Conservation (phyloP, 2,888 invertebrate species). For the Hofmannophila pseudospretella region DNA sequence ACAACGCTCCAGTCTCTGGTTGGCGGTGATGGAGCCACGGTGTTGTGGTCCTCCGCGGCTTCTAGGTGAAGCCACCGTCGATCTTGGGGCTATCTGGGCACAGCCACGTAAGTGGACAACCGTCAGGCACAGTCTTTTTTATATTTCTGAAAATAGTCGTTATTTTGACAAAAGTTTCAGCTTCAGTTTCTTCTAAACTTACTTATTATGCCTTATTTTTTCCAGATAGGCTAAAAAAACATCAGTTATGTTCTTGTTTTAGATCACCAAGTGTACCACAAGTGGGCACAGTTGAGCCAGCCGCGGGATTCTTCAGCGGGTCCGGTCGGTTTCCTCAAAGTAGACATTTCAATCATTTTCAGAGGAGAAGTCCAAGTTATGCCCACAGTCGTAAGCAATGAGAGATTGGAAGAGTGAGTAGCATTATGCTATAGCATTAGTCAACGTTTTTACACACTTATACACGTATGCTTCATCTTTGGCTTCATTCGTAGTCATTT, state of each 20-base stretch:
- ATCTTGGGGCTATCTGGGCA: constrained; percentile 84
- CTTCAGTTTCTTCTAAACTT: too few relatives aligned
- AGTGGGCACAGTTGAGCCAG: constrained; percentile 88
- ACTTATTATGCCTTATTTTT: too few relatives aligned
- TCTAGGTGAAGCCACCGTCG: constrained; percentile 80
- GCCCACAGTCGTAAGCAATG: constrained; percentile 42
- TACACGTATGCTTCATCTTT: too few relatives aligned
- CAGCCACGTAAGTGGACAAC: constrained; percentile 82
- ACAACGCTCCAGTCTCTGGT: constrained; percentile 74
- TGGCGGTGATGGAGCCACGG: constrained; percentile 76
- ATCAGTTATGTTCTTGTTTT: too few relatives aligned
- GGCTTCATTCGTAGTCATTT: too few relatives aligned
- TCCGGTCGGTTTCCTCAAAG: constrained; percentile 86
- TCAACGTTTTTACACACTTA: too few relatives aligned
- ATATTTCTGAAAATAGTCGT: too few relatives aligned
- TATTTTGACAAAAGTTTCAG: too few relatives aligned
- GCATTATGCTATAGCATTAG: too few relatives aligned
- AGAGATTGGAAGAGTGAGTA: constrained; percentile 41
- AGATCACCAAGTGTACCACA: constrained; percentile 90
- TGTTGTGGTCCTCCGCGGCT: constrained; percentile 66
- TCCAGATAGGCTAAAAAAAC: too few relatives aligned
- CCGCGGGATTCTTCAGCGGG: constrained; percentile 77
- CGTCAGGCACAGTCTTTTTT: too few relatives aligned
- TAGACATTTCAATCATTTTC: constrained; percentile 86
- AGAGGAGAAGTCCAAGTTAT: constrained; percentile 81